phyloP scores from a whole-genome alignment of 2,113 vertebrate genomes.

The Anser cygnoides region DNA sequence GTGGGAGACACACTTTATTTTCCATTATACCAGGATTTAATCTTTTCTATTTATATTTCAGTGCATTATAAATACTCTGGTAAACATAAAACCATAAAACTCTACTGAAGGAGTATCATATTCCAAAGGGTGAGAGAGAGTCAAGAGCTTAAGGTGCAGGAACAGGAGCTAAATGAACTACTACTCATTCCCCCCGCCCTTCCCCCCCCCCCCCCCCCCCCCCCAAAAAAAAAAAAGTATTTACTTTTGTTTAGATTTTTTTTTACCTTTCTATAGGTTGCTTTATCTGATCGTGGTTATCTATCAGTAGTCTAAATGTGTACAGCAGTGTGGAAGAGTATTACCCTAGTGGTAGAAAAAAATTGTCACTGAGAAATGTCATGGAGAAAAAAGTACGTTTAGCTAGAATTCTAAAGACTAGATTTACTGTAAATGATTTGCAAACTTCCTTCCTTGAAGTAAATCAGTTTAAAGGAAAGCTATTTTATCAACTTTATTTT shows the following conservation, averaged over 20 bases:
- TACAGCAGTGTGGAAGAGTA: background rate
- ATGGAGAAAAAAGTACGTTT: background rate
- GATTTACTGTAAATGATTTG: background rate
- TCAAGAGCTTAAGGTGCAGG: background rate
- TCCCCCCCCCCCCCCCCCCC: too few relatives aligned
- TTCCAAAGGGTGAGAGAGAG: background rate
- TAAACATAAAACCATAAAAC: background rate
- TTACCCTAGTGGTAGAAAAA: background rate
- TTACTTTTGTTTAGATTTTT: background rate
- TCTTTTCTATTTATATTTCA: background rate
- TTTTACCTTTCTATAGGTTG: background rate
- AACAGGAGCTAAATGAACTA: background rate
- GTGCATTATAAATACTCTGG: background rate
- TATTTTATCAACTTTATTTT: background rate
- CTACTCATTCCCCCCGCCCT: background rate
- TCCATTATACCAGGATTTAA: background rate
- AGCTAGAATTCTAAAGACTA: background rate
- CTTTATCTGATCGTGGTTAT: background rate
- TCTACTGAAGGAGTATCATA: background rate
- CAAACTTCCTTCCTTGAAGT: conserved; percentile 15
- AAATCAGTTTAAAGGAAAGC: background rate
- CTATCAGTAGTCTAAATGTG: too few relatives aligned
- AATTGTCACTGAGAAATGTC: background rate
- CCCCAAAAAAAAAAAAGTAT: too few relatives aligned
- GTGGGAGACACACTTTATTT: background rate